Base-by-base conservation (phyloP, 2,888 invertebrate genomes). In the Tanytarsus gracilentus region DNA sequence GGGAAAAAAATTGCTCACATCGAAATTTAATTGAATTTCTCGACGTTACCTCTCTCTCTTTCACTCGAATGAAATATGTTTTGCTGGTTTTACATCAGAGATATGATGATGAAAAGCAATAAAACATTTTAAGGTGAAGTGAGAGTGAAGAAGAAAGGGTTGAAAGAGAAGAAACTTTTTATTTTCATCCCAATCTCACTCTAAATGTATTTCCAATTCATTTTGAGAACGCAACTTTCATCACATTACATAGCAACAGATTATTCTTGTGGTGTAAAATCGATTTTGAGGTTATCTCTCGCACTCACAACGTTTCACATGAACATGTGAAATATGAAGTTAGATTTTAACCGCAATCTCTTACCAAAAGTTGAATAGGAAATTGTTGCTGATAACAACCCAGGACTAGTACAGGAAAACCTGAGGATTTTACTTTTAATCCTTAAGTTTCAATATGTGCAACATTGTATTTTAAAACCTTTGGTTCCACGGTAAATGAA, bases 181-280 rank as follows among this genome's bases (percentile, higher is more conserved):
- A n/a, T n/a, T n/a, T n/a, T n/a, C n/a, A n/a, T n/a, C n/a, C n/a
- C n/a, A n/a, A n/a, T n/a, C n/a, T n/a, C n/a, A n/a, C n/a, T n/a
- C n/a, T n/a, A 14, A 36, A 44, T 39, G 14, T 39, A 16, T 44
- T 44, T 11, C 3, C 18, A 44, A 44, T 44, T 4, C n/a, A n/a
- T n/a, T n/a, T n/a, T n/a, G n/a, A 7, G 36, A 36, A 36, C 16
- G 36, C 18, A 44, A 11, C 44, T 44, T 44, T 44, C 44, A 44
- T 18, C 44, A 44, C 44, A n/a, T n/a, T n/a, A n/a, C n/a, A 49
- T 26, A 49, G 49, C 53, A 53, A 53, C 53, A 53, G 53, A 53
- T 53, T 53, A 53, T 27, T 36, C 29, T 36, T 53, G 51, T 51
- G 51, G 51, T 53, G 53, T 53, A 36, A 53, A 53, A 53, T 53